Evolutionary conservation across 2,797 vertebrate genomes (phyloP).

Genomic region (Erethizon dorsatum): DNA sequence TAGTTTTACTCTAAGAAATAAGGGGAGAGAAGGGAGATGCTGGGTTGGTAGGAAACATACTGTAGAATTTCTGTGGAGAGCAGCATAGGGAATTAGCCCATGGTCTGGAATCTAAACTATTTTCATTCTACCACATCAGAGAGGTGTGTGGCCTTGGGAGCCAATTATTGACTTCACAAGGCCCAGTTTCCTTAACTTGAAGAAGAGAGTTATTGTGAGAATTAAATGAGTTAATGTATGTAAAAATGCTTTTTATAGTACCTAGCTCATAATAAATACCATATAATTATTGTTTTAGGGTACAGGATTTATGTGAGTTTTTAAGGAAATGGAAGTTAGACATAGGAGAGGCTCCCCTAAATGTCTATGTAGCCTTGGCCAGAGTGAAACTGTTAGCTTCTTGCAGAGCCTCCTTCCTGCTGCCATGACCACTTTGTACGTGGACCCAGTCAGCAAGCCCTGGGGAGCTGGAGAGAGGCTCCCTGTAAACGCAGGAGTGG

Average conservation of each 20-base stretch:
- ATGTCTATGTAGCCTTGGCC: background rate
- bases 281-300: background rate
- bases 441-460: background rate
- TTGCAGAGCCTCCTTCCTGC: background rate
- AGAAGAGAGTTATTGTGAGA: background rate
- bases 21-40: background rate
- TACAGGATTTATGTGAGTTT: conserved; percentile 20
- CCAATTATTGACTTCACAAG: background rate
- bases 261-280: conserved; percentile 1
- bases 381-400: background rate
- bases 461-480: background rate
- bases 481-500: too few species aligned
- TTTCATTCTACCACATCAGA: background rate
- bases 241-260: background rate
- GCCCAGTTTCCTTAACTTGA: background rate
- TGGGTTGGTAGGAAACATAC: background rate
- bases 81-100: background rate
- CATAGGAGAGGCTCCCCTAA: background rate
- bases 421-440: background rate
- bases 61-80: background rate
- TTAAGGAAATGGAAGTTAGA: background rate
- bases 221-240: background rate
- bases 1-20: background rate
- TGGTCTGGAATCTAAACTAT: background rate
- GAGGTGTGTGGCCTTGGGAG: background rate